These are phyloP conservation scores for Chaetops frenatus DNA, from an alignment of 2,113 vertebrate genomes.

Conservation along the genomic window DNA sequence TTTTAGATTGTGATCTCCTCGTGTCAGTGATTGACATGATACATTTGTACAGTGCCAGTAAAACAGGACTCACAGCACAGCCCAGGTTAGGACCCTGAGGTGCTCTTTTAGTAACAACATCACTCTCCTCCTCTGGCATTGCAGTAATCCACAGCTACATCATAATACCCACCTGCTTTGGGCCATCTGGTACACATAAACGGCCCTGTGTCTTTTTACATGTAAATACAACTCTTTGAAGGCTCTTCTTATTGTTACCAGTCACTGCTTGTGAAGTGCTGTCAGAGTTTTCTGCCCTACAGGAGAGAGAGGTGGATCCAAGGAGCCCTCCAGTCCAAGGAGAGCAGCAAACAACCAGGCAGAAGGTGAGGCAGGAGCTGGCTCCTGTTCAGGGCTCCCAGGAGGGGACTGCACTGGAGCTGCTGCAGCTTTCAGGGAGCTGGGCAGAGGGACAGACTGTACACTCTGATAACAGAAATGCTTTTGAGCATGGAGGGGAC, in stretches of 20 bases:
- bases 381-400: rapidly evolving
- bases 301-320: not conserved
- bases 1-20: not conserved
- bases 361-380: not conserved
- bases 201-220: not conserved
- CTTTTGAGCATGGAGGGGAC: not conserved
- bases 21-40: not conserved
- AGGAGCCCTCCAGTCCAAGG: not conserved
- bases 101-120: not conserved
- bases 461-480: rapidly evolving
- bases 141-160: not conserved
- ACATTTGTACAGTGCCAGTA: not conserved
- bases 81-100: slow-evolving; percentile 1
- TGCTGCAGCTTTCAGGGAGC: not conserved
- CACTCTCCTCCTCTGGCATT: not conserved
- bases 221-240: slow-evolving; percentile 11
- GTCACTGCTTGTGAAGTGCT: not conserved
- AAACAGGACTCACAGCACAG: not conserved
- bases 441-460: not conserved
- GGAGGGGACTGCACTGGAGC: not conserved
- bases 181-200: slow-evolving; percentile 10
- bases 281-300: not conserved
- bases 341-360: not conserved
- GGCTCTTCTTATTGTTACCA: not conserved
- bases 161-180: not conserved